These are phyloP conservation scores for Acanthosepion pharaonis DNA, from an alignment of 2,888 invertebrate species.

Conservation along the genomic window DNA sequence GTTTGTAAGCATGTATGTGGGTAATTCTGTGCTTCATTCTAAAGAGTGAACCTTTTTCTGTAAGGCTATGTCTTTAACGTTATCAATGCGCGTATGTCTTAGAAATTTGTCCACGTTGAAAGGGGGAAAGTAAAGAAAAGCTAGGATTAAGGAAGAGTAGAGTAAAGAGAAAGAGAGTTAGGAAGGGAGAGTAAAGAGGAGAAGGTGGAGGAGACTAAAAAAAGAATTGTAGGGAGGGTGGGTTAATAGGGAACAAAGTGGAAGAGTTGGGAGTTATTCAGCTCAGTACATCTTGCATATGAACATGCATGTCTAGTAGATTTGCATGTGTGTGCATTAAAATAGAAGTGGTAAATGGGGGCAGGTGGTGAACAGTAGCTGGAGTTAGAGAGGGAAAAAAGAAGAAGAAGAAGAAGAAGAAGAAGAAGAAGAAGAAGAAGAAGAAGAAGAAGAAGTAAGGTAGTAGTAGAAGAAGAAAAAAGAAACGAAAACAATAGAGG, in stretches of 20 bases:
- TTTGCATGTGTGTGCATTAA: conserved; percentile 6
- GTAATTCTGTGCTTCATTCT: background rate
- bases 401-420: background rate
- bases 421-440: background rate
- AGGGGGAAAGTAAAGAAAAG: background rate
- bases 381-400: background rate
- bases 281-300: conserved; percentile 16
- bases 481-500: background rate
- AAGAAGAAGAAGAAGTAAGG: background rate
- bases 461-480: background rate
- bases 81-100: background rate
- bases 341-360: background rate
- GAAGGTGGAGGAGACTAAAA: background rate
- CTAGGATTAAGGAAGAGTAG: background rate
- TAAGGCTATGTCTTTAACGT: background rate
- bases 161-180: background rate
- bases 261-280: background rate
- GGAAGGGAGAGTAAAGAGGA: background rate
- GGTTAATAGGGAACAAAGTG: background rate
- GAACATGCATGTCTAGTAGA: conserved; percentile 33
- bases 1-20: background rate
- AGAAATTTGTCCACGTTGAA: conserved; percentile 5
- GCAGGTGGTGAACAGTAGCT: background rate
- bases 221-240: background rate
- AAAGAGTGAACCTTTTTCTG: background rate